Percentiles rank a stretch among this genome's conserved stretches.
Conservation (phyloP, 2,797 vertebrate species). For the Sebastiscus albofasciatus region DNA sequence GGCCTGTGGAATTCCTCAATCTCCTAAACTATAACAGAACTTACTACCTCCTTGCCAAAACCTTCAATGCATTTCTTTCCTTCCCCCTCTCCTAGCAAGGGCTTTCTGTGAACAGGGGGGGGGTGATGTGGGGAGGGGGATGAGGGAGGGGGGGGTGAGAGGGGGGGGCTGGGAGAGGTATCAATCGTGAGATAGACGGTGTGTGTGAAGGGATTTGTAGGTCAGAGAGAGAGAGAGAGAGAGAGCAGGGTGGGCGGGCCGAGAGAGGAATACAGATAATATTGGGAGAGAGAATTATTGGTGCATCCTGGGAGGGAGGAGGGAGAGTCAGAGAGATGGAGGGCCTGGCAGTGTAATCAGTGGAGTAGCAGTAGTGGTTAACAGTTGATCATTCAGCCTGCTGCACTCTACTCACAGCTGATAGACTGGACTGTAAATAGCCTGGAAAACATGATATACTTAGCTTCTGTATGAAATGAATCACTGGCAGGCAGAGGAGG, state of each 20-base stretch:
- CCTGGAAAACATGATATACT: constrained; percentile 15
- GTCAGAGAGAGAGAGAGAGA: constrained; percentile 18
- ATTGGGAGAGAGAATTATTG: constrained; percentile 42
- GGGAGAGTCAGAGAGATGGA: constrained; percentile 55
- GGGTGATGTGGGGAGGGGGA: background rate
- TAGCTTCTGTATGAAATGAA: constrained; percentile 24
- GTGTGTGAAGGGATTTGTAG: constrained; percentile 48
- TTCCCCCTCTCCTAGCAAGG: background rate
- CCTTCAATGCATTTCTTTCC: constrained; percentile 13
- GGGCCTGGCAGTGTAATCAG: constrained; percentile 61
- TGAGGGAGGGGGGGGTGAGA: background rate
- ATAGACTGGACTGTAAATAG: constrained; percentile 33
- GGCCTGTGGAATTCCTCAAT: constrained; percentile 38
- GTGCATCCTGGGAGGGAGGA: constrained; percentile 31
- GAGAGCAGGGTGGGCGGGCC: background rate
- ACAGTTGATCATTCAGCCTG: constrained; percentile 64
- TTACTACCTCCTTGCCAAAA: constrained; percentile 21
- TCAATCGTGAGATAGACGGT: constrained; percentile 32
- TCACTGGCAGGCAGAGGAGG: constrained; percentile 14
- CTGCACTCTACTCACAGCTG: constrained; percentile 48
- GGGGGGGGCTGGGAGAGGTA: background rate
- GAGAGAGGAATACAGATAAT: constrained; percentile 38
- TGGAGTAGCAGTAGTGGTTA: constrained; percentile 60
- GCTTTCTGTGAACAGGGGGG: background rate
- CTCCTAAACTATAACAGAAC: constrained; percentile 36